Evolutionary conservation across 1,140 invertebrate species (phyloP).

Genomic region (Vollenhovia emeryi): DNA sequence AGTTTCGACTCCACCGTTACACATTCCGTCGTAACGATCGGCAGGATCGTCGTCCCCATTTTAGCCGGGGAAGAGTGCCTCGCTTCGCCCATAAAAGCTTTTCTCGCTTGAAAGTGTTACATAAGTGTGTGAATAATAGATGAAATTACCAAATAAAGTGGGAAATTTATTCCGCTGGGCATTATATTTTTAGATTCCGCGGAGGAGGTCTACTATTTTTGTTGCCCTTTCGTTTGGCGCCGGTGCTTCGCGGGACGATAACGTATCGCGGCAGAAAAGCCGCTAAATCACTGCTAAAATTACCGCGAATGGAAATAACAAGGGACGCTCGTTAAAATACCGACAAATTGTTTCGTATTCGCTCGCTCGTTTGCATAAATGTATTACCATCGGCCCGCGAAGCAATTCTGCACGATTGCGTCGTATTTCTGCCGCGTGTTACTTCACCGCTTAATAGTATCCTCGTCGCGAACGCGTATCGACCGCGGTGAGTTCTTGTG

Average conservation of each 20-base stretch:
- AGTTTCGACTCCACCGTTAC: slow-evolving; percentile 29
- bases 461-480: slow-evolving; percentile 45
- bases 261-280: background rate
- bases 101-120: background rate
- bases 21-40: slow-evolving; percentile 19
- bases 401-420: slow-evolving; percentile 44
- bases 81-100: background rate
- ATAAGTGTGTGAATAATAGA: background rate
- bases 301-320: slow-evolving; percentile 5
- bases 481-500: slow-evolving; percentile 49
- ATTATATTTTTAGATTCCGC: background rate
- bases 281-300: slow-evolving; percentile 9
- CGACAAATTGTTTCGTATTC: slow-evolving; percentile 38
- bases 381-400: slow-evolving; percentile 28
- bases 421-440: slow-evolving; percentile 31
- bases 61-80: background rate
- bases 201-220: background rate
- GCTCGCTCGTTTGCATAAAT: slow-evolving; percentile 16
- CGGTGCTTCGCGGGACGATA: background rate
- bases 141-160: background rate
- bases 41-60: background rate
- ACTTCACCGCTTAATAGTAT: slow-evolving; percentile 37
- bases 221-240: background rate
- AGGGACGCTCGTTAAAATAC: slow-evolving; percentile 8
- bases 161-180: background rate